Base-by-base conservation (phyloP, 2,888 invertebrate species). In the Tuberolachnus salignus region DNA sequence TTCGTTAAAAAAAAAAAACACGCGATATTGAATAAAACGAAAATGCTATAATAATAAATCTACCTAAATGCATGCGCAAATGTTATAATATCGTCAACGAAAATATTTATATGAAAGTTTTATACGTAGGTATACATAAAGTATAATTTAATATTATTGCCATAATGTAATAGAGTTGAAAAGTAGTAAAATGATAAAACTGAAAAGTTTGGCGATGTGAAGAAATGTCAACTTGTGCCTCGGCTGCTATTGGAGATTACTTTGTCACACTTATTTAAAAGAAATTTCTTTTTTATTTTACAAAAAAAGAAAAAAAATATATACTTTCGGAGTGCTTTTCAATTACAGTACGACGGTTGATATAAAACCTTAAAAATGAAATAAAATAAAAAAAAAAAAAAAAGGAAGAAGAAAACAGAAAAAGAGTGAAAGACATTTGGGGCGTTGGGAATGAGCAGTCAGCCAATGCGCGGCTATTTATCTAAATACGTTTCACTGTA, bases 401-500 rank as follows among this genome's bases (percentile, higher is more conserved):
- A n/a, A 55, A 64, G 44, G 42, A 26, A 16, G 69, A 69, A 69
- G 19, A 74, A 74, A 55, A 74, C 64, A 42, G 57, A 46, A 75
- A 74, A 75, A 75, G 34, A 75, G 46, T 66, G 66, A 57, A 75
- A 75, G 69, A 78, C 78, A 78, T 78, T 69, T 78, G 67, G 67
- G 67, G 78, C 67, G 59, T 69, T 69, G 59, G 78, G 51, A 78
- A 78, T 49, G 67, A 78, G 69, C 69, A 67, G 78, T 67, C 78
- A 66, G 57, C 78, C 78, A 78, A 81, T 81, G 80, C 72, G 78
- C 73, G 75, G 44, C 80, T 57, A 64, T 81, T 80, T 81, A 78
- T 80, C 80, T 81, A 61, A 73, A 70, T 80, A 64, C 78, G 63
- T 73, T 71, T 81, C 81, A 53, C 72, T 81, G 80, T 80, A 80